These are phyloP conservation scores for Lateolabrax maculatus DNA, from an alignment of 2,797 vertebrate species.

Conservation along the genomic window DNA sequence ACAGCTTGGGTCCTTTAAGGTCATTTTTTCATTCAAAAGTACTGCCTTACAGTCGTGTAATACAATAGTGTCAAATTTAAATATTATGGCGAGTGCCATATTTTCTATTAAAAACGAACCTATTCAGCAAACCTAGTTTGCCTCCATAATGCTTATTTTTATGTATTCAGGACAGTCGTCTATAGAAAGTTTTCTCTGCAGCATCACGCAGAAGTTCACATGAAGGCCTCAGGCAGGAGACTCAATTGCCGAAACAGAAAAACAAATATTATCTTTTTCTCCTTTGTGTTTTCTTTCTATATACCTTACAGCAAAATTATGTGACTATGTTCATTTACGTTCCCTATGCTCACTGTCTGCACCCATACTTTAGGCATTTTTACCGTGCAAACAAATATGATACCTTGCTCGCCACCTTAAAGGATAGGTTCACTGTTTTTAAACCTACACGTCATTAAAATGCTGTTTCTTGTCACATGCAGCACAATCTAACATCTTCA, in stretches of 20 bases:
- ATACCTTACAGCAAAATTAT: conserved; percentile 41
- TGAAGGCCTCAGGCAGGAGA: conserved; percentile 55
- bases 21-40: conserved; percentile 49
- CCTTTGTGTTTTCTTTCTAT: conserved; percentile 52
- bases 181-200: conserved; percentile 38
- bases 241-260: conserved; percentile 57
- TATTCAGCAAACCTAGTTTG: conserved; percentile 49
- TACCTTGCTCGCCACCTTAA: conserved; percentile 24
- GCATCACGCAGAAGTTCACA: conserved; percentile 36
- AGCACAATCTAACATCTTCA: conserved; percentile 19
- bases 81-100: conserved; percentile 72
- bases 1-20: conserved; percentile 43
- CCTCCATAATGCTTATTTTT: conserved; percentile 49
- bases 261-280: conserved; percentile 59
- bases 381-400: conserved; percentile 31
- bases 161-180: conserved; percentile 53
- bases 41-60: conserved; percentile 74
- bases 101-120: conserved; percentile 50
- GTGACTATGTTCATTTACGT: conserved; percentile 60
- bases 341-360: conserved; percentile 34
- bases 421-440: conserved; percentile 16
- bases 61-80: conserved; percentile 64
- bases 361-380: neutral
- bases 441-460: conserved; percentile 11
- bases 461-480: neutral